Base-by-base conservation (phyloP, 2,888 invertebrate genomes). In the Hypomecis punctinalis region DNA sequence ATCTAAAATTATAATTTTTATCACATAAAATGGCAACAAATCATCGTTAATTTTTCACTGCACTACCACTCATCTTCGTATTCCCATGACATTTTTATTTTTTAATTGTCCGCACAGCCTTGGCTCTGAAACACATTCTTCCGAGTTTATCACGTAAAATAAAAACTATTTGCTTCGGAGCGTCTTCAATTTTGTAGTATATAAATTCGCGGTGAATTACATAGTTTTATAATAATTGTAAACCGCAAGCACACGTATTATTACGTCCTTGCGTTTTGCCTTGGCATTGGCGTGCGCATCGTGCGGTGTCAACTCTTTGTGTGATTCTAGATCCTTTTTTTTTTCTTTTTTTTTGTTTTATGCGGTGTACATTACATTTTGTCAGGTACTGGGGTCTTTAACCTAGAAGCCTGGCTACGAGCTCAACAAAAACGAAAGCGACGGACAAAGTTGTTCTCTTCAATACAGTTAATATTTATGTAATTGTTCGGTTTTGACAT, bases 231-330 rank as follows among this genome's bases (percentile, higher is more conserved):
- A 53, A 37, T 8, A 67, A 63, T 66, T 60, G 64, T 60, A 46
- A 68, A 63, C 57, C 63, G 48, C 65, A 45, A 70, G 61, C 45
- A 62, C 51, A 52, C 52, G 51, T 33, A 9, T 47, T 48, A 49
- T 58, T 46, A 36, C 79, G 90, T 90, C 90, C 91, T 90, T 90
- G 90, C 85, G 76, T 66, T 63, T 83, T 68, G 86, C 86, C 87
- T 89, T 89, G 88, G 85, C 89, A 81, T 82, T 85, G 84, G 79
- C 86, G 86, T 85, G 83, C 85, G 83, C 84, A 79, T 78, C 85
- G 86, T 80, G 73, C 78, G 80, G 82, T 82, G 80, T 80, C 85
- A 79, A 85, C 80, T 85, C 91, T 90, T 91, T 90, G 91, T 90
- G 85, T 85, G 83, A 88, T 79, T 81, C 80, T 81, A 81, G 66